These are phyloP conservation scores for Drosophila serrata DNA, from an alignment of 1,140 invertebrate genomes.

Conservation along the genomic window DNA sequence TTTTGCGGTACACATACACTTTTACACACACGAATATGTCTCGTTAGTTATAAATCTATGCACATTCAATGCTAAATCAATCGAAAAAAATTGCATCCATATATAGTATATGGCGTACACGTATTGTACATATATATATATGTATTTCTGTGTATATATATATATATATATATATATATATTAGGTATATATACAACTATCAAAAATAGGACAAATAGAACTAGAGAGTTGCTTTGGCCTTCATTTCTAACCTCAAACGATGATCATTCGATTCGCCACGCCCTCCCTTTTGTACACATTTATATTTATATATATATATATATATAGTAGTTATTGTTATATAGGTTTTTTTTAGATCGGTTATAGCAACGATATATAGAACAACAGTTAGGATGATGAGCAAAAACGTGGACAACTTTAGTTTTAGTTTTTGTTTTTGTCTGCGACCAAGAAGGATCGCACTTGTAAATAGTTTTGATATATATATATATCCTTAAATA, in stretches of 20 bases:
- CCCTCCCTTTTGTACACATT: conserved; percentile 30
- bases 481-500: conserved; percentile 5
- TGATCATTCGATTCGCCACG: not conserved
- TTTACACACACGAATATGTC: conserved; percentile 14
- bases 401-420: conserved; percentile 48
- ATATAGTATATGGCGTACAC: conserved; percentile 36
- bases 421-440: conserved; percentile 24
- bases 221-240: conserved; percentile 31
- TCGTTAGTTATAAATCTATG: conserved; percentile 33
- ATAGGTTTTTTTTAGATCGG: conserved; percentile 34
- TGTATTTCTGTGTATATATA: conserved; percentile 37
- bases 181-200: conserved; percentile 67
- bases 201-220: conserved; percentile 79
- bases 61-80: conserved; percentile 61
- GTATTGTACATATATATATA: conserved; percentile 3
- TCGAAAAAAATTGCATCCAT: conserved; percentile 54
- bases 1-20: conserved; percentile 21
- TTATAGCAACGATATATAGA: conserved; percentile 43
- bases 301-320: too few relatives aligned
- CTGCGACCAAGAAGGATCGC: conserved; percentile 57
- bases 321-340: conserved; percentile 38
- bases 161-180: conserved; percentile 36
- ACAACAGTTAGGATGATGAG: conserved; percentile 52
- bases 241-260: not conserved
- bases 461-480: conserved; percentile 70